These are phyloP conservation scores for Eunapius fragilis DNA, from an alignment of 37 sponge, comb jelly and placozoan genomes.

Conservation along the genomic window DNA sequence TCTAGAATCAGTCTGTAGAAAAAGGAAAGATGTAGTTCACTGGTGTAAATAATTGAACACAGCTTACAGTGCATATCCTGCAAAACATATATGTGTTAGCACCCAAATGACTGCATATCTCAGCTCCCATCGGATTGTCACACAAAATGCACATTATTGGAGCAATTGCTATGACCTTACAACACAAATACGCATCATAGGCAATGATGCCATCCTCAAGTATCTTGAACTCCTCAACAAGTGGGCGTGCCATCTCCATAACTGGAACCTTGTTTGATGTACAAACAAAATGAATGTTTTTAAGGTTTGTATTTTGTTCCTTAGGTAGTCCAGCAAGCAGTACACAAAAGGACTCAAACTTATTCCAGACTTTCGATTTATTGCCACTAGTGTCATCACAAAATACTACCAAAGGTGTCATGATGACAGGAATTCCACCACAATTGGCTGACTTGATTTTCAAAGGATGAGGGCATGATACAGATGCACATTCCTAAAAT, in stretches of 20 bases:
- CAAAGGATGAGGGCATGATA: too few relatives aligned
- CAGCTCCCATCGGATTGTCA: conserved; percentile 23
- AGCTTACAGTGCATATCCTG: conserved; percentile 21
- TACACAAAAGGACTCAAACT: conserved; percentile 30
- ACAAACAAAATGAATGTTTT: conserved; percentile 28
- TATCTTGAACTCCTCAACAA: neutral
- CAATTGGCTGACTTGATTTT: too few relatives aligned
- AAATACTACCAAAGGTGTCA: too few relatives aligned
- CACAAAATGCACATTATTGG: conserved; percentile 11
- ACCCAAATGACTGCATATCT: conserved; percentile 19
- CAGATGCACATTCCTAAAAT: too few relatives aligned
- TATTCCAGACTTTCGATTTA: conserved; percentile 47
- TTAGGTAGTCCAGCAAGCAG: conserved; percentile 16
- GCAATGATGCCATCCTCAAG: conserved; percentile 3
- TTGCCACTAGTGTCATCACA: too few relatives aligned
- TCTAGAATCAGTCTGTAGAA: too few relatives aligned
- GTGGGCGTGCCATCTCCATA: conserved; percentile 19
- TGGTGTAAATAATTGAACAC: too few relatives aligned
- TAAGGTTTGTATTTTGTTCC: neutral
- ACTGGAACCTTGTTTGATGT: conserved; percentile 15
- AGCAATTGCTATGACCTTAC: conserved; percentile 6
- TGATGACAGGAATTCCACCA: too few relatives aligned
- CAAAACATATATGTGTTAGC: conserved; percentile 15
- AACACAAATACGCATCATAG: conserved; percentile 13
- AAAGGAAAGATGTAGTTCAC: too few relatives aligned